Conservation (phyloP, 1,140 invertebrate species). For the Zaprionus ghesquierei region DNA sequence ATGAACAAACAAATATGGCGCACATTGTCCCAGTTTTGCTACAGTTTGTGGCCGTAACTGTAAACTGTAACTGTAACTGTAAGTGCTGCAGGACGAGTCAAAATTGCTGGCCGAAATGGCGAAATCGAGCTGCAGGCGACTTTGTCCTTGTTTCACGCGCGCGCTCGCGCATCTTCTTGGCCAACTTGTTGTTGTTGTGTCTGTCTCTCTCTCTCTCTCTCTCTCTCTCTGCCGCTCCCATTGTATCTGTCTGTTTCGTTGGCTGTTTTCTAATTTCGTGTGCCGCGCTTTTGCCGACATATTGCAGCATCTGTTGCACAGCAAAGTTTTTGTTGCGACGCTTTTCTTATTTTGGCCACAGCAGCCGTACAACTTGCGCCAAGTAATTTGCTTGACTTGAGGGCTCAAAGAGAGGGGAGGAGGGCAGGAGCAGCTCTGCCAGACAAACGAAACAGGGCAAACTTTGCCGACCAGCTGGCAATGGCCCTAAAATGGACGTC, state of each 20-base stretch:
- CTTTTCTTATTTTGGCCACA: constrained; percentile 10
- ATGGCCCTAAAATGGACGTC: constrained; percentile 43
- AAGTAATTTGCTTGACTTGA: constrained; percentile 41
- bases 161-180: background rate
- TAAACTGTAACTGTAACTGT: constrained; percentile 23
- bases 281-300: constrained; percentile 44
- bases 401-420: too few species aligned
- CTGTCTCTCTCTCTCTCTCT: background rate
- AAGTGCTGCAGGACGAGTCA: constrained; percentile 9
- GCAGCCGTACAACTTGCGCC: constrained; percentile 33
- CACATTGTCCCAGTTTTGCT: constrained; percentile 53
- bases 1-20: constrained; percentile 57
- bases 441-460: background rate
- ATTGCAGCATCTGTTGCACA: constrained; percentile 76
- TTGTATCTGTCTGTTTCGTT: constrained; percentile 10
- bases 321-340: constrained; percentile 28
- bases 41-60: constrained; percentile 34
- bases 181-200: background rate
- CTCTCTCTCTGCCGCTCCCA: background rate
- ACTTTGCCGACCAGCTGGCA: constrained; percentile 34
- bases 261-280: constrained; percentile 63
- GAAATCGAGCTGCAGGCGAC: constrained; percentile 58
- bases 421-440: background rate
- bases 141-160: constrained; percentile 21
- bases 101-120: constrained; percentile 50